phyloP scores from a whole-genome alignment of 2,113 vertebrate species.

The Acanthochromis polyacanthus region DNA sequence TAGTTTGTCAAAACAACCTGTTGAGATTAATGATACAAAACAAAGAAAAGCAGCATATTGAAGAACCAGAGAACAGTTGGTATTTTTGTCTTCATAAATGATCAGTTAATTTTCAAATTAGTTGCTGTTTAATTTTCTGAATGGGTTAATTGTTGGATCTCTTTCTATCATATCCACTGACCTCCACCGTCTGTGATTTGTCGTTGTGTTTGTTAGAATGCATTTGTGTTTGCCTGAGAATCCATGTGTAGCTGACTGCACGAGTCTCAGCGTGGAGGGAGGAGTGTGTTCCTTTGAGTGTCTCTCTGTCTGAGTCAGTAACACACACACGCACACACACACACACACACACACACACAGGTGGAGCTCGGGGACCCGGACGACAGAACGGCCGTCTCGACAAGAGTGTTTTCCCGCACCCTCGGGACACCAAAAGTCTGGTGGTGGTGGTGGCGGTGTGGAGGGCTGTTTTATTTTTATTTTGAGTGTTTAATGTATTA shows the following conservation, averaged over 20 bases:
- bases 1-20: neutral
- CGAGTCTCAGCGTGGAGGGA: slow-evolving; percentile 14
- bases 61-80: neutral
- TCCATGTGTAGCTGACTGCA: neutral
- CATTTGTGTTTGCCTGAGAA: neutral
- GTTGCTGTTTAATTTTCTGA: neutral
- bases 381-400: slow-evolving; percentile 56
- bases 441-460: slow-evolving; percentile 2
- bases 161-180: neutral
- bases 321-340: slow-evolving; percentile 28
- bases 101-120: neutral
- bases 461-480: slow-evolving; percentile 86
- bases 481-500: slow-evolving; percentile 91
- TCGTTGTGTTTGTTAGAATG: slow-evolving; percentile 18
- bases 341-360: slow-evolving; percentile 36
- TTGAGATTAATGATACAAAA: neutral
- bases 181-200: neutral
- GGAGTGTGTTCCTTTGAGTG: slow-evolving; percentile 31
- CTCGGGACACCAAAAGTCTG: slow-evolving; percentile 68
- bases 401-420: slow-evolving; percentile 77
- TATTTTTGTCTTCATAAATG: neutral
- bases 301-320: slow-evolving; percentile 8
- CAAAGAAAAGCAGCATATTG: neutral
- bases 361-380: slow-evolving; percentile 42
- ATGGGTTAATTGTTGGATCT: slow-evolving; percentile 1